Base-by-base conservation (phyloP, 2,113 vertebrate species). In the Corythornis cristatus region DNA sequence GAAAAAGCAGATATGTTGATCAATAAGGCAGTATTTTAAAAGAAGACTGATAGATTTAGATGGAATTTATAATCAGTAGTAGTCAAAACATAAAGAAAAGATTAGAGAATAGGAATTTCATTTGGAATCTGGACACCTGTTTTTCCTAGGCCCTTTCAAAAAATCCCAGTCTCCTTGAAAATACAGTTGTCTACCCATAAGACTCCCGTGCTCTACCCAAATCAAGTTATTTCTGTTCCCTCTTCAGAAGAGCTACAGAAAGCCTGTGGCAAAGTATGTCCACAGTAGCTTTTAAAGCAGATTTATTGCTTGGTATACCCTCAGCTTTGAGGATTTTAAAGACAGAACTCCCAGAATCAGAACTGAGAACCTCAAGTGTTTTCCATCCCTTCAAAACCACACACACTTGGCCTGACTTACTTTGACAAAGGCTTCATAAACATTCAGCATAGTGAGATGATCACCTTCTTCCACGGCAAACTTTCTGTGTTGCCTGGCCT, bases 401-500 rank as follows among this genome's bases (percentile, higher is more conserved):
- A 35, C 3, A 29, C 11, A 8, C 40, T n/a, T 46, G 17, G 65
- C 22, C 15, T 35, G 45, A 92, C 98, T 96, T 97, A 99, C 99
- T 98, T 99, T 99, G 89, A 99, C 98, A 96, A 99, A 99, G 11
- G 99, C 99, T 97, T 99, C 99, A 53, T 99, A 99, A 58, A 99
- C 98, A 31, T 99, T 99, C 91, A 99, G 98, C 99, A 99, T 99
- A 54, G 99, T 99, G 84, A 99, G 98, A 84, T 99, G 99, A 88
- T 99, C 99, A 35, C 99, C 99, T 88, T 99, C 99, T 19, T 99
- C 99, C 77, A 99, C 99, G 31, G 99, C 99, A 98, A 99, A 99
- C 95, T 98, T 99, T 61, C 99, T 98, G 97, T 99, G 99, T 84
- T 99, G 98, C 74, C 99, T 98, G 19, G 98, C 98, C 99, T 99